Evolutionary conservation across 2,113 vertebrate species (phyloP), one percentile per base, ranked within the genome.

Genomic region (Hippocampus barbouri): DNA sequence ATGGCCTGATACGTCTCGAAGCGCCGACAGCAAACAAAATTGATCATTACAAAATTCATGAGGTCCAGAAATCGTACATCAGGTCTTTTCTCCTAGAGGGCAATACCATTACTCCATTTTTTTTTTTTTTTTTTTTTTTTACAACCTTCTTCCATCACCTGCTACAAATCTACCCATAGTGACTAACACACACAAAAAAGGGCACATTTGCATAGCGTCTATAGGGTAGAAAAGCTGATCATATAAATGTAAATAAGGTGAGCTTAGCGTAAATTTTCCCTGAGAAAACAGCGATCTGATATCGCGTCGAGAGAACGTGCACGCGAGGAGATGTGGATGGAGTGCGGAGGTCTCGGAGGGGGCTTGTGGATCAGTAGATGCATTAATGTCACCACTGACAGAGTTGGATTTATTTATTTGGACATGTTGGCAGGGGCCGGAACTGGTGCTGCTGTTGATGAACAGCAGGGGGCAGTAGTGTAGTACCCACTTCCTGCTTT

Each of bases 171-270:
- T 79, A 79, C 80, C 70, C 79, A 77, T 68, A 67, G 74, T 79
- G 85, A 84, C 85, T 73, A 81, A 79, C 83, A 75, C 74, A 69
- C 3, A n/a, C 65, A 88, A 83, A 93, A 93, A 92, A 93, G 90
- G 91, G 89, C 86, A 91, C 72, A 93, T 93, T 92, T 91, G 83
- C 91, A 93, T 93, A 91, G 65, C 51, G 71, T 89, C 89, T 88
- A 92, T 87, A 87, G 77, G 86, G 79, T 83, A 82, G 84, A 82
- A 91, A 92, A 91, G 92, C 89, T 89, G 89, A 92, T 91, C 86
- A 92, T 93, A 92, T 93, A 93, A 91, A 93, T 93, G 91, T 92
- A 93, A 93, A 93, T 92, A 92, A 93, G 91, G 83, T 85, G 81
- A 87, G 83, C 88, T 92, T 91, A 90, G 89, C 82, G 87, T 89